phyloP scores from a whole-genome alignment of 2,797 vertebrate genomes.

The Amphiprion clarkii region DNA sequence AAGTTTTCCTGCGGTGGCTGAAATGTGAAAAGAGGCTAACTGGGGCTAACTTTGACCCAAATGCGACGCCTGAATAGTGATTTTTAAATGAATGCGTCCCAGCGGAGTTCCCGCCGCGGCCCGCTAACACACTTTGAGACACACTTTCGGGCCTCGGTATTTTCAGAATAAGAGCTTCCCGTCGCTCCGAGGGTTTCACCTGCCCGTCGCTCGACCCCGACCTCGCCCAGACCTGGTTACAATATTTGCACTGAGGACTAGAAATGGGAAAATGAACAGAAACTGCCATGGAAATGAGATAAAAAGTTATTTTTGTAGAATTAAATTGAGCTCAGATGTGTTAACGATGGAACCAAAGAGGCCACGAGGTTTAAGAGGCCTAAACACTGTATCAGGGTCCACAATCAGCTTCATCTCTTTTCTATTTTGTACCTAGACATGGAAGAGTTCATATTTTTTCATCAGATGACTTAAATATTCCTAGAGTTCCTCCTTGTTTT shows the following conservation, averaged over 20 bases:
- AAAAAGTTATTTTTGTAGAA: constrained; percentile 97
- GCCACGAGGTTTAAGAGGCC: constrained; percentile 91
- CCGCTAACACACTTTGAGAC: constrained; percentile 70
- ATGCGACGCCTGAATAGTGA: constrained; percentile 35
- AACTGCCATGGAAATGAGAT: constrained; percentile 90
- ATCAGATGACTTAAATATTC: constrained; percentile 80
- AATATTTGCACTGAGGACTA: constrained; percentile 98
- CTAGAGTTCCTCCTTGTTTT: constrained; percentile 68
- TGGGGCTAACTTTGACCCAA: constrained; percentile 62
- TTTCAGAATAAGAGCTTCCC: constrained; percentile 33
- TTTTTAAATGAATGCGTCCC: constrained; percentile 48
- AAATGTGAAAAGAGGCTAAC: constrained; percentile 33
- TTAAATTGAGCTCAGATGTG: constrained; percentile 92
- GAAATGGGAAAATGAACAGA: constrained; percentile 68
- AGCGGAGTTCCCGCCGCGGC: constrained; percentile 45
- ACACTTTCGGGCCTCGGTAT: constrained; percentile 50
- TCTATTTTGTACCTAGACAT: constrained; percentile 92
- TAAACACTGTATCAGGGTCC: constrained; percentile 94
- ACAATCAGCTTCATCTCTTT: constrained; percentile 88
- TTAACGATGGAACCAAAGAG: constrained; percentile 99
- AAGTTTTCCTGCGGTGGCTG: not conserved
- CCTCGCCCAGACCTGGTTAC: constrained; percentile 73
- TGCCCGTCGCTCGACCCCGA: not conserved
- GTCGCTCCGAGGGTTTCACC: not conserved
- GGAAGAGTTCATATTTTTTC: constrained; percentile 87